Base-by-base conservation (phyloP, 2,113 vertebrate genomes). In the Xyliphius kryptos region DNA sequence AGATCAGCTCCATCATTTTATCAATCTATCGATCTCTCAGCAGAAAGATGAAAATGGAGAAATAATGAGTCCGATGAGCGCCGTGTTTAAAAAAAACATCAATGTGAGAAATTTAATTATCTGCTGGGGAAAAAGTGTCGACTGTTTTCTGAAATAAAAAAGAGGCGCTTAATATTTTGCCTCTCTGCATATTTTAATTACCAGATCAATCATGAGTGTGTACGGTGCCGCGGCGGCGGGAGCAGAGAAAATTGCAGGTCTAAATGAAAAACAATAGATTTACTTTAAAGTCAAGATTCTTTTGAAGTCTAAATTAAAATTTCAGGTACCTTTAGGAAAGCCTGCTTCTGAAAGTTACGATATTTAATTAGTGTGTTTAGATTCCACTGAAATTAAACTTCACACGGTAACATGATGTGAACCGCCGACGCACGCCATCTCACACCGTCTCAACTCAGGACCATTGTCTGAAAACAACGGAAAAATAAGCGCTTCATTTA, bases 241-340 rank as follows among this genome's bases (percentile, higher is more conserved):
- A 83, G 78, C 73, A 72, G 74, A 76, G 83, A 85, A 84, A 87
- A 89, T 83, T 87, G 85, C 85, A 67, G 81, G 81, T 83, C 79
- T 83, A 85, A 88, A 87, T 87, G 85, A 88, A 89, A 88, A 88
- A 89, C 86, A 89, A 89, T 89, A 86, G 87, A 85, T 88, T 87
- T 87, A 82, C 86, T 89, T 88, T 88, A 87, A 87, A 89, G 83
- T 86, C 80, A 76, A 77, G 61, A 68, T 69, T 82, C 85, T 85
- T 87, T 88, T 87, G 85, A 88, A 88, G 85, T 88, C 84, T 86
- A 88, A 89, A 88, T 89, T 85, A 87, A 88, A 88, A 89, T 86
- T 86, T 77, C 83, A 87, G 85, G 86, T 87, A 82, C 79, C 82
- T 86, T 84, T 85, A 85, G 82, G 72, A 82, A 74, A 83, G 74